Percentiles rank a stretch among this genome's conserved stretches.
Evolutionary conservation across 2,797 vertebrate species (phyloP).

Genomic region (Phrynocephalus vlangalii): DNA sequence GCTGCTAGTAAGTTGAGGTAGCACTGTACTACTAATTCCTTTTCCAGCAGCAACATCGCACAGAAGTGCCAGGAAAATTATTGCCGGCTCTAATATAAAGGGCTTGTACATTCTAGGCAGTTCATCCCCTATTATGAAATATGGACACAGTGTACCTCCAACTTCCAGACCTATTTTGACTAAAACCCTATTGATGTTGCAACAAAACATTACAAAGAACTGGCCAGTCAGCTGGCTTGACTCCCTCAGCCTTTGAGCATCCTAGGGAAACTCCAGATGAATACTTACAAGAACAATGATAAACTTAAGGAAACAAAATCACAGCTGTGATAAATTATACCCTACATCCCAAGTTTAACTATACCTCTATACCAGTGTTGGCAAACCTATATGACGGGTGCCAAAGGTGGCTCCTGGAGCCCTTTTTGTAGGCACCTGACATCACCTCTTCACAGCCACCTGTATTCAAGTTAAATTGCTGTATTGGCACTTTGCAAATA

Average conservation of each 20-base stretch:
- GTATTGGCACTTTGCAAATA: too few species aligned
- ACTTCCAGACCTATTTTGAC: neutral
- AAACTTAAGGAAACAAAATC: neutral
- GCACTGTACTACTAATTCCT: neutral
- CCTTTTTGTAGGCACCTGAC: neutral
- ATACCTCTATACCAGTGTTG: neutral
- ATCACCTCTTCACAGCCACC: too few species aligned
- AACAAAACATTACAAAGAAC: neutral
- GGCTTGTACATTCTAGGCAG: too few species aligned
- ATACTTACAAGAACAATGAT: neutral
- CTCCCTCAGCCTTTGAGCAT: neutral
- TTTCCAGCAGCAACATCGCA: neutral
- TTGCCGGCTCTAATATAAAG: neutral
- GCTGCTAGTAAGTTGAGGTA: too few species aligned
- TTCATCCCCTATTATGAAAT: neutral
- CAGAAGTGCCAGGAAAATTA: neutral
- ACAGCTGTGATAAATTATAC: neutral
- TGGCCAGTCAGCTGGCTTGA: neutral
- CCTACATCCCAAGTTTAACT: neutral
- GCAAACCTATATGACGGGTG: too few species aligned
- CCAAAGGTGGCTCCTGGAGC: too few species aligned
- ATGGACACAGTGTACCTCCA: neutral
- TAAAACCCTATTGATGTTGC: too few species aligned
- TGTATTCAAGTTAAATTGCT: too few species aligned
- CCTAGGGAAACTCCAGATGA: neutral